Conservation (phyloP, 2,797 vertebrate genomes). For the Scolopax bukidnonensis region DNA sequence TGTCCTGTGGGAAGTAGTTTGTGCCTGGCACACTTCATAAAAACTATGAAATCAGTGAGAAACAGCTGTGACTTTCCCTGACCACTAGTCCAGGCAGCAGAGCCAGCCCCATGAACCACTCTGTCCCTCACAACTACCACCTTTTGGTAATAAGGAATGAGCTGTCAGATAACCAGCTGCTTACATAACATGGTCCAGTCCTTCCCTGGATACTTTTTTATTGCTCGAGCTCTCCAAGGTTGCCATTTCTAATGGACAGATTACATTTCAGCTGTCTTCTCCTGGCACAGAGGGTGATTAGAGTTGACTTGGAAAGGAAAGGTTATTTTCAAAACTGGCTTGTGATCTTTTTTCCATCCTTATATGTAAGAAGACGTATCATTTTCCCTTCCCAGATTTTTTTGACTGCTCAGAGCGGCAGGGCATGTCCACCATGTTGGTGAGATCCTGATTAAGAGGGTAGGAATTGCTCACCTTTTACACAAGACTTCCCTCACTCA, state of each 20-base stretch:
- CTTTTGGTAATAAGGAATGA: neutral
- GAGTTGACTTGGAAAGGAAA: neutral
- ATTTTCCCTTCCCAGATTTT: neutral
- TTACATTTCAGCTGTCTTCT: neutral
- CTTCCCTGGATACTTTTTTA: neutral
- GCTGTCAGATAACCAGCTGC: neutral
- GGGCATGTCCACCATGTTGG: fast-evolving
- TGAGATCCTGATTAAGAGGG: neutral
- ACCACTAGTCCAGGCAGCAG: fast-evolving
- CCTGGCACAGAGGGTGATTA: neutral
- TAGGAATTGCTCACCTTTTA: neutral
- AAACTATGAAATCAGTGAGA: neutral
- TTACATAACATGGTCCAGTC: neutral
- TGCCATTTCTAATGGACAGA: neutral
- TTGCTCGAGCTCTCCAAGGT: neutral
- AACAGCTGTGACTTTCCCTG: neutral
- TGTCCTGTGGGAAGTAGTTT: neutral
- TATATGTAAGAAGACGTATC: neutral
- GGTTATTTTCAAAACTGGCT: neutral
- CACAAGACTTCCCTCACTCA: neutral
- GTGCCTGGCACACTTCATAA: neutral
- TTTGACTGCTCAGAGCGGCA: neutral
- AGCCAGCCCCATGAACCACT: neutral
- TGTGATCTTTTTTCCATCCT: neutral
- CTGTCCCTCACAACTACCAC: neutral